Conservation (phyloP, 1,140 invertebrate genomes). For the Heliconius himera region DNA sequence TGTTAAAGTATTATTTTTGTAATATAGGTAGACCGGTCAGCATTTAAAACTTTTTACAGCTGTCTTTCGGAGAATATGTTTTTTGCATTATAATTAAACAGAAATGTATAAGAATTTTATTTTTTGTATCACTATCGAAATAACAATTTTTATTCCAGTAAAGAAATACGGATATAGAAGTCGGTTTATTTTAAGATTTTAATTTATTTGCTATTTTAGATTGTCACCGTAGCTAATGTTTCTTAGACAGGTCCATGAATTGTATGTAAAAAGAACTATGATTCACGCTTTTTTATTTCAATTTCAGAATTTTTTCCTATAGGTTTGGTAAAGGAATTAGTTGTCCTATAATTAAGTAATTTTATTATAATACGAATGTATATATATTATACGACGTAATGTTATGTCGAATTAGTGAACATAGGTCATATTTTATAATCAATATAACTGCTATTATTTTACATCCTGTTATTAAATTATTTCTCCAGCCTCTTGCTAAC, state of each 20-base stretch:
- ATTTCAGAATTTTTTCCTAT: not conserved
- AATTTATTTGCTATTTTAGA: not conserved
- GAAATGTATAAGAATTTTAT: not conserved
- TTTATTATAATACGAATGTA: too few species aligned
- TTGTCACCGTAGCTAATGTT: slow-evolving; percentile 15
- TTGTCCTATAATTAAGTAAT: too few species aligned
- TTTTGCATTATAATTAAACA: not conserved
- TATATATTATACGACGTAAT: too few species aligned
- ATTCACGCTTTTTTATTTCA: not conserved
- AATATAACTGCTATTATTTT: not conserved
- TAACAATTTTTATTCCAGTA: not conserved
- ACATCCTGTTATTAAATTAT: not conserved
- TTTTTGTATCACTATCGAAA: not conserved
- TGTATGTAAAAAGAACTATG: not conserved
- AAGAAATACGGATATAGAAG: not conserved
- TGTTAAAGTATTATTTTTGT: too few species aligned
- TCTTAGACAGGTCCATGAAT: not conserved
- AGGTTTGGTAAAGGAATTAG: not conserved
- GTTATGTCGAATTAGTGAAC: not conserved
- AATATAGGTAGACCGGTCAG: too few species aligned
- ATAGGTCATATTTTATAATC: not conserved
- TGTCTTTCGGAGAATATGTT: not conserved
- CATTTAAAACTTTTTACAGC: not conserved
- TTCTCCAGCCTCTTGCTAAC: slow-evolving; percentile 7
- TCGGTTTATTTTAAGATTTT: not conserved